Percentiles rank a stretch among this genome's conserved stretches.
Conservation (phyloP, 2,797 vertebrate genomes). For the Botia kubotai region DNA sequence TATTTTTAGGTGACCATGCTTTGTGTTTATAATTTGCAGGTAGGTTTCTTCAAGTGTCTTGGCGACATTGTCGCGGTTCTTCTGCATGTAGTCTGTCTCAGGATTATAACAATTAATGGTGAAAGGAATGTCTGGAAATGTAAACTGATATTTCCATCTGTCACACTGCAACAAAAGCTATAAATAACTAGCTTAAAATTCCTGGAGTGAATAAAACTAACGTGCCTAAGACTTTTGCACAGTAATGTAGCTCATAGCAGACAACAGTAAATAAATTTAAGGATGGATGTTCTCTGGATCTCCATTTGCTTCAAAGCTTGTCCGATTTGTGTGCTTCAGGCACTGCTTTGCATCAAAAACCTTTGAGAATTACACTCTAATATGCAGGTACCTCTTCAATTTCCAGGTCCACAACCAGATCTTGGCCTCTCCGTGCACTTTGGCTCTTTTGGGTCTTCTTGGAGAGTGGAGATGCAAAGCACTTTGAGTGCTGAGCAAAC, state of each 20-base stretch:
- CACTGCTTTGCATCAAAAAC: conserved; percentile 21
- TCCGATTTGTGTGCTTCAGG: conserved; percentile 10
- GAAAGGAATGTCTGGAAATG: too few species aligned
- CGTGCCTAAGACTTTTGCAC: too few species aligned
- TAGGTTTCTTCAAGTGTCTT: too few species aligned
- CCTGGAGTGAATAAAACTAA: too few species aligned
- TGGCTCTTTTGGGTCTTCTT: conserved; percentile 15
- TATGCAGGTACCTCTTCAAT: conserved; percentile 16
- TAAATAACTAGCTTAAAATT: too few species aligned
- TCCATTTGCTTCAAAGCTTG: not conserved
- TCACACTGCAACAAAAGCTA: too few species aligned
- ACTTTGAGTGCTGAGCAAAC: conserved; percentile 27
- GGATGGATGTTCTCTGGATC: not conserved
- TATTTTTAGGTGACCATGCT: too few species aligned
- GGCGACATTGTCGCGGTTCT: too few species aligned
- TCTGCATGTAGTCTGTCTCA: too few species aligned
- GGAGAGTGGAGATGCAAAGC: conserved; percentile 18
- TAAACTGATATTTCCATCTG: too few species aligned
- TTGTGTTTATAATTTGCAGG: too few species aligned
- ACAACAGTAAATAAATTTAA: not conserved
- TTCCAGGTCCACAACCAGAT: conserved; percentile 16
- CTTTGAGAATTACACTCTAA: conserved; percentile 12
- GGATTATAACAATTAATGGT: too few species aligned
- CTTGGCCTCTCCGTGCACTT: conserved; percentile 10
- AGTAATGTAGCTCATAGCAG: not conserved